Evolutionary conservation across 2,888 invertebrate species (phyloP).

Genomic region (Tribolium freemani): DNA sequence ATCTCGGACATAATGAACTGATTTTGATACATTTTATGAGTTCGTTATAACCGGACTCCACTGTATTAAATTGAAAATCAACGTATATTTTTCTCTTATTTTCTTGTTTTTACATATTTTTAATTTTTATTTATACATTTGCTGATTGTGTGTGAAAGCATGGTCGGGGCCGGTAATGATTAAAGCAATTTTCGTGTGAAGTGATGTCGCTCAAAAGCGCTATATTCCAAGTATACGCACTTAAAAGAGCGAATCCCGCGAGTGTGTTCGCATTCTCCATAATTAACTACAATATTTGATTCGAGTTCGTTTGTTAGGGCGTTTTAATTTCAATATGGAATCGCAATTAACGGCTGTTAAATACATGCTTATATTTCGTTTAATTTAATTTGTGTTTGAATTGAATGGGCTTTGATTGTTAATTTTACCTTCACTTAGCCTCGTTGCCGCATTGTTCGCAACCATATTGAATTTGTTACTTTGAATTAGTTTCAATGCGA

Average conservation of each 20-base stretch:
- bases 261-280: constrained; percentile 43
- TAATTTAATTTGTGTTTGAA: constrained; percentile 50
- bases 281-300: constrained; percentile 52
- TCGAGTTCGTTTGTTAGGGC: constrained; percentile 55
- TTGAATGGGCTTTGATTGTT: constrained; percentile 53
- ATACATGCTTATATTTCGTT: constrained; percentile 47
- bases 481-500: constrained; percentile 38
- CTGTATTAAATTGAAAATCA: too few species aligned
- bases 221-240: constrained; percentile 9
- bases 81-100: too few species aligned
- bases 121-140: not conserved
- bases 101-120: too few species aligned
- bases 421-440: constrained; percentile 46
- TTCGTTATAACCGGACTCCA: too few species aligned
- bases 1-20: too few species aligned
- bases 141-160: not conserved
- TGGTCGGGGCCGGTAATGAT: not conserved
- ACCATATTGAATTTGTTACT: constrained; percentile 38
- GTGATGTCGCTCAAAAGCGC: not conserved
- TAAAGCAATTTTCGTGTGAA: not conserved
- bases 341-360: constrained; percentile 46
- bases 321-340: constrained; percentile 54
- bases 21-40: too few species aligned
- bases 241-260: constrained; percentile 45
- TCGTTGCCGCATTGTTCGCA: constrained; percentile 38